Conservation (phyloP, 2,888 invertebrate species). For the Netelia melanura region DNA sequence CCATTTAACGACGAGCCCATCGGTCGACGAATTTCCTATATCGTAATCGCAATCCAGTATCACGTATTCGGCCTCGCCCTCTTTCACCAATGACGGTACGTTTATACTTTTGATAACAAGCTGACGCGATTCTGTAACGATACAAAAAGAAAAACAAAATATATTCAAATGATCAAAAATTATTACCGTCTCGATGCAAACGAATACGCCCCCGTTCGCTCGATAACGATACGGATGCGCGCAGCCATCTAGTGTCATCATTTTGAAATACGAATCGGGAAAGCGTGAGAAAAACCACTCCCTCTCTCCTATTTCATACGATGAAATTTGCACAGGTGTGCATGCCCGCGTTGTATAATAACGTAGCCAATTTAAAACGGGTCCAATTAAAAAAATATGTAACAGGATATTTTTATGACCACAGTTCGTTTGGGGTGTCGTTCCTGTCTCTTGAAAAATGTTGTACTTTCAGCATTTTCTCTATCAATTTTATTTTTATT, state of each 20-base stretch:
- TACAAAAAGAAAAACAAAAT: slow-evolving; percentile 82
- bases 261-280: no score
- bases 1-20: slow-evolving; percentile 86
- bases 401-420: neutral
- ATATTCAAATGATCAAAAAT: slow-evolving; percentile 60
- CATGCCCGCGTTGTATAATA: no score
- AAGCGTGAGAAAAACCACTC: no score
- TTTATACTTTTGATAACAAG: slow-evolving; percentile 79
- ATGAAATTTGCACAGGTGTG: no score
- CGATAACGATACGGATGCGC: no score
- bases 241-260: no score
- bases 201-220: no score
- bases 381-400: slow-evolving; percentile 20
- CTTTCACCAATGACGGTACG: slow-evolving; percentile 79
- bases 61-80: slow-evolving; percentile 80
- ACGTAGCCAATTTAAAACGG: neutral
- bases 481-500: neutral
- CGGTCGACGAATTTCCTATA: slow-evolving; percentile 80
- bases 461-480: neutral
- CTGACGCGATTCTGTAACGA: slow-evolving; percentile 78
- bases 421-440: neutral
- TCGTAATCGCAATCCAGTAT: slow-evolving; percentile 86
- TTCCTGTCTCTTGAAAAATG: neutral
- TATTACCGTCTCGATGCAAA: neutral
- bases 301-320: no score